Evolutionary conservation across 2,888 invertebrate genomes (phyloP).

Genomic region (Camponotus fellah): DNA sequence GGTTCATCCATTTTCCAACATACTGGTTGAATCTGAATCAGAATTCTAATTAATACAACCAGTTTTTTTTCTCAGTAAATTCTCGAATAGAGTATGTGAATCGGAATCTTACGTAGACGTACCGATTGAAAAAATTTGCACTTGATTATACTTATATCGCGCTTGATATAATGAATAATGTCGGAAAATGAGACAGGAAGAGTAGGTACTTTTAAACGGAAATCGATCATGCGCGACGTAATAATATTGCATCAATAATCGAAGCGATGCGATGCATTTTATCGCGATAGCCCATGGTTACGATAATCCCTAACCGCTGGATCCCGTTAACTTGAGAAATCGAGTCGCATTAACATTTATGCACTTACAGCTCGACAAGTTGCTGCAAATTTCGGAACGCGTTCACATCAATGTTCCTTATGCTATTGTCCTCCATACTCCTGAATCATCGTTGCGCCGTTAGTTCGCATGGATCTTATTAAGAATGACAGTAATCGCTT

Average conservation of each 20-base stretch:
- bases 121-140: neutral
- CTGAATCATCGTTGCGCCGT: conserved; percentile 75
- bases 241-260: conserved; percentile 14
- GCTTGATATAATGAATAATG: neutral
- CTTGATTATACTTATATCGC: neutral
- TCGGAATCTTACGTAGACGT: neutral
- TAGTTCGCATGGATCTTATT: conserved; percentile 49
- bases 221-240: conserved; percentile 6
- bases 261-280: conserved; percentile 19
- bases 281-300: conserved; percentile 2
- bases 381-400: conserved; percentile 86
- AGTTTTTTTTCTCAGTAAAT: too few species aligned
- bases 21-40: too few species aligned
- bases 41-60: too few species aligned
- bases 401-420: conserved; percentile 85
- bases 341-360: conserved; percentile 47
- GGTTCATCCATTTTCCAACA: too few species aligned
- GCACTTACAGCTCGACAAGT: conserved; percentile 87
- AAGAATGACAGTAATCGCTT: conserved; percentile 19
- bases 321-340: conserved; percentile 36
- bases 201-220: neutral
- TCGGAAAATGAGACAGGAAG: neutral
- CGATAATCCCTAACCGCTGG: neutral
- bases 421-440: conserved; percentile 84
- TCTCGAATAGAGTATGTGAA: neutral